Conservation (phyloP, 2,797 vertebrate species). For the Esox lucius region DNA sequence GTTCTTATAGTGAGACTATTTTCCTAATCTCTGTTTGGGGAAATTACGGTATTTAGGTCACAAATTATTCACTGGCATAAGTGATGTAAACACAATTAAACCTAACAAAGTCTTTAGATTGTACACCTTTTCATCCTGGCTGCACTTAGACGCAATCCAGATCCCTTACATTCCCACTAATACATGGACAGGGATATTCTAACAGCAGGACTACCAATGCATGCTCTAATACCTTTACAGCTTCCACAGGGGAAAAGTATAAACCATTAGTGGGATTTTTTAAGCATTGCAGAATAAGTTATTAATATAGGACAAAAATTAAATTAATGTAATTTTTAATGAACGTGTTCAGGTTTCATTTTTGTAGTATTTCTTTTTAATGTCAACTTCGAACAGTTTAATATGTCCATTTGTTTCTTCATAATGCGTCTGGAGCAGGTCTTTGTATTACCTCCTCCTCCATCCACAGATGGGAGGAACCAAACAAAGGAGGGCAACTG, state of each 20-base stretch:
- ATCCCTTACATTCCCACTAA: neutral
- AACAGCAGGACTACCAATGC: conserved; percentile 25
- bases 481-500: conserved; percentile 37
- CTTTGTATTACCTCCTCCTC: conserved; percentile 12
- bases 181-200: conserved; percentile 17
- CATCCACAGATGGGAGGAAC: conserved; percentile 40
- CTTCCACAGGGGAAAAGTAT: neutral
- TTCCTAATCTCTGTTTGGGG: conserved; percentile 50
- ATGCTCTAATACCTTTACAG: conserved; percentile 21
- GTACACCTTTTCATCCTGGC: conserved; percentile 10
- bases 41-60: conserved; percentile 51
- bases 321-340: neutral
- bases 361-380: neutral
- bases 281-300: neutral
- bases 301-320: neutral
- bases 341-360: neutral
- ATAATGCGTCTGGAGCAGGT: conserved; percentile 8
- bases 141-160: conserved; percentile 20
- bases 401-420: neutral
- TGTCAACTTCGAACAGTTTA: neutral
- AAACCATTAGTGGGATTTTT: neutral
- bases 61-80: conserved; percentile 37
- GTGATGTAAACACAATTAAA: conserved; percentile 38
- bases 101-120: conserved; percentile 23
- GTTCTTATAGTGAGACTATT: conserved; percentile 40